Percentiles rank a stretch among this genome's conserved stretches.
phyloP scores from a whole-genome alignment of 2,888 invertebrate genomes.

The Microdon myrmicae region DNA sequence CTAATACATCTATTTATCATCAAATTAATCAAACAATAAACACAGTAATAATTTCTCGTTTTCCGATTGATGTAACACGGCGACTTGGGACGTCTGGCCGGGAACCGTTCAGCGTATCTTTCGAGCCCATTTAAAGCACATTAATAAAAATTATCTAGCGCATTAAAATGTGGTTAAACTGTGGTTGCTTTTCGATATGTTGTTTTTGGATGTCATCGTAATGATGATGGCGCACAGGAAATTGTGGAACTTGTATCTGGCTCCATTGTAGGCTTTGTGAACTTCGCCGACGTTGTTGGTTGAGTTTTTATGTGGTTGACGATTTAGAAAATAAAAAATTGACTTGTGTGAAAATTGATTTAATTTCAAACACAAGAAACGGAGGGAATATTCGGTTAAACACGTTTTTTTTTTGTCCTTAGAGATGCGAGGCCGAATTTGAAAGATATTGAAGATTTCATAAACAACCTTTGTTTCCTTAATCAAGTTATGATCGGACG shows the following conservation, averaged over 20 bases:
- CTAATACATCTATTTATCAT: constrained; percentile 51
- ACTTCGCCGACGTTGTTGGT: too few species aligned
- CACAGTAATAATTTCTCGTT: constrained; percentile 50
- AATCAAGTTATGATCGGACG: too few species aligned
- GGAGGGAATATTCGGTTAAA: too few species aligned
- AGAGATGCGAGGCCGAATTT: too few species aligned
- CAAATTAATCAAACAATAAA: constrained; percentile 52
- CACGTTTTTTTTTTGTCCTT: too few species aligned
- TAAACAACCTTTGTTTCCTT: too few species aligned
- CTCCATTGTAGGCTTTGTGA: too few species aligned
- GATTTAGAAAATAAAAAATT: too few species aligned
- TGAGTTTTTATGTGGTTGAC: too few species aligned
- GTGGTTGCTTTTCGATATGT: constrained; percentile 34
- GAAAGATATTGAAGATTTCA: too few species aligned
- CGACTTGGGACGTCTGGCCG: constrained; percentile 1
- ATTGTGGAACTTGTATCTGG: constrained; percentile 20
- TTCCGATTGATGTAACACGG: constrained; percentile 51
- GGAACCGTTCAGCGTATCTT: constrained; percentile 16
- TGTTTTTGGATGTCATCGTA: neutral
- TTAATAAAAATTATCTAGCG: constrained; percentile 51
- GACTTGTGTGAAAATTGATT: too few species aligned
- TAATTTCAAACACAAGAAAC: too few species aligned
- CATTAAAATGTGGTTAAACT: constrained; percentile 49
- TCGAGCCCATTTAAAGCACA: constrained; percentile 45
- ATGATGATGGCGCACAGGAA: neutral